These are phyloP conservation scores for Anarrhichthys ocellatus DNA, from an alignment of 2,113 vertebrate species.

Conservation along the genomic window DNA sequence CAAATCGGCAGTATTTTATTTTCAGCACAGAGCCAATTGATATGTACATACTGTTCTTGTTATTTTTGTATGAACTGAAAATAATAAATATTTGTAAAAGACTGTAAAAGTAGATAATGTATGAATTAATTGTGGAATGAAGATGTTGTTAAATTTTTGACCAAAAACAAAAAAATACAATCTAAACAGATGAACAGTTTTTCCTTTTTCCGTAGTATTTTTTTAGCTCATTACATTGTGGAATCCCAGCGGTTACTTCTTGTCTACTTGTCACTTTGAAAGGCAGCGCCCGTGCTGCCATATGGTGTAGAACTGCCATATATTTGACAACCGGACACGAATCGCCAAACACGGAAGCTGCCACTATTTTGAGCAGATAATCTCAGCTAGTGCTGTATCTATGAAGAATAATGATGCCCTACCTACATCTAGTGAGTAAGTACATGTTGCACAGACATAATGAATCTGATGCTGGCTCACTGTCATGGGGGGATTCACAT, in stretches of 20 bases:
- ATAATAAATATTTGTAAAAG: slow-evolving; percentile 50
- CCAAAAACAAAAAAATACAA: neutral
- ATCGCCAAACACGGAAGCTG: slow-evolving; percentile 12
- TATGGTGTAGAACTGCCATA: neutral
- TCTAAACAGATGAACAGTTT: slow-evolving; percentile 8
- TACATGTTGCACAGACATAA: neutral
- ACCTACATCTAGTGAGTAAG: neutral
- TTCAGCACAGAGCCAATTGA: slow-evolving; percentile 74
- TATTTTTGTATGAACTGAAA: slow-evolving; percentile 82
- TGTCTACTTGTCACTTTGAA: neutral
- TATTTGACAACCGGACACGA: neutral
- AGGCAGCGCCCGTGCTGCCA: neutral
- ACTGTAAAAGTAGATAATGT: slow-evolving; percentile 62
- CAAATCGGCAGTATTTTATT: slow-evolving; percentile 69
- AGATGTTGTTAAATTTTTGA: slow-evolving; percentile 20
- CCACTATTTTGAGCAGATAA: slow-evolving; percentile 20
- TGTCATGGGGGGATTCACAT: neutral
- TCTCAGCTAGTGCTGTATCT: neutral
- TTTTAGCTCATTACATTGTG: neutral
- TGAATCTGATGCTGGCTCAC: neutral
- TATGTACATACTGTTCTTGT: slow-evolving; percentile 73
- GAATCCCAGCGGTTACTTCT: neutral
- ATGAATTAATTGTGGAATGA: slow-evolving; percentile 10
- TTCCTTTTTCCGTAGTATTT: slow-evolving; percentile 1
- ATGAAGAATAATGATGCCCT: neutral